These are phyloP conservation scores for Tragopan temminckii DNA, from an alignment of 2,797 vertebrate genomes.

Conservation along the genomic window DNA sequence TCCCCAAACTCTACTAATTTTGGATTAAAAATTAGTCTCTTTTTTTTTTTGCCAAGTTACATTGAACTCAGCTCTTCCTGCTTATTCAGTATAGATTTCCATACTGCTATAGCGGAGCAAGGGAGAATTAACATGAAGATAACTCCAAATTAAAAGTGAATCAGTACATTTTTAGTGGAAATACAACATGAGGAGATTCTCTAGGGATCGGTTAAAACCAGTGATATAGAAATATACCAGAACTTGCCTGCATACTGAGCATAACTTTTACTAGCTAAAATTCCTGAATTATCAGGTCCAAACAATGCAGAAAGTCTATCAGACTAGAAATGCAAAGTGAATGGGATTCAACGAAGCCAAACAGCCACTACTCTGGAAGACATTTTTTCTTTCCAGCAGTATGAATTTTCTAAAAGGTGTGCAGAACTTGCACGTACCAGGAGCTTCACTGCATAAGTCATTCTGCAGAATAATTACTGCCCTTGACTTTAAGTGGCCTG, in stretches of 20 bases:
- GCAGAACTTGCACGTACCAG: background rate
- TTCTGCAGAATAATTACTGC: background rate
- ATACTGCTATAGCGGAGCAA: background rate
- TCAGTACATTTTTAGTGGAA: background rate
- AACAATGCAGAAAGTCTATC: fast-evolving
- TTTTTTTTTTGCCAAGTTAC: background rate
- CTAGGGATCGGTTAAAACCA: background rate
- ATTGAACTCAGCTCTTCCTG: background rate
- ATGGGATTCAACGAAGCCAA: background rate
- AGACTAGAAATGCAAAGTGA: background rate
- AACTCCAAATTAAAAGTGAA: background rate
- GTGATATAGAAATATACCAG: background rate
- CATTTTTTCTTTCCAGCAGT: background rate
- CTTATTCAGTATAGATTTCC: background rate
- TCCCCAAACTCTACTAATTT: background rate
- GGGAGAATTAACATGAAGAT: background rate
- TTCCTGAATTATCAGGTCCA: background rate
- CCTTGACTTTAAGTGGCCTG: background rate
- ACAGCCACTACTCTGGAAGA: background rate
- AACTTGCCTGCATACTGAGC: background rate
- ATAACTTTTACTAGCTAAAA: background rate
- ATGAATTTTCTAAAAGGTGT: background rate
- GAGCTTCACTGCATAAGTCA: background rate
- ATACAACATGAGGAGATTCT: background rate
- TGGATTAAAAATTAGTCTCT: background rate